These are phyloP conservation scores for Globicephala melas DNA, from an alignment of 2,113 vertebrate species.

Conservation along the genomic window DNA sequence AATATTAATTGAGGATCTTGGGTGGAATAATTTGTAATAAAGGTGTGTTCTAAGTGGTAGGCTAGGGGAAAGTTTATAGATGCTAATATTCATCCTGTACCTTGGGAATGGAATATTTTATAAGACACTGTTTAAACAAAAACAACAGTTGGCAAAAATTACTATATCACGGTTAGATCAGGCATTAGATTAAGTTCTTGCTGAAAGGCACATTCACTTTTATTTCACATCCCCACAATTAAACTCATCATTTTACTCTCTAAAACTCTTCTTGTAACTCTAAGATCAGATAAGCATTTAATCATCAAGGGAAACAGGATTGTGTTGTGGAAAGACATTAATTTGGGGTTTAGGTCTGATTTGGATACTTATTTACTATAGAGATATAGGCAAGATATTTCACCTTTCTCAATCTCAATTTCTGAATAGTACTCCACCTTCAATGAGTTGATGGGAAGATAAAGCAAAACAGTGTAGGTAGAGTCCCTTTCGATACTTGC, in stretches of 20 bases:
- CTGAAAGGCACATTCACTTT: constrained; percentile 36
- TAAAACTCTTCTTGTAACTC: constrained; percentile 5
- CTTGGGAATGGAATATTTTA: neutral
- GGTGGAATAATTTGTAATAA: neutral
- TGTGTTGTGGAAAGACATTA: neutral
- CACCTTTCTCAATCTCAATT: constrained; percentile 44
- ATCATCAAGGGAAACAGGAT: constrained; percentile 14
- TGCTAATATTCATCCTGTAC: neutral
- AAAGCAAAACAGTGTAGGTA: neutral
- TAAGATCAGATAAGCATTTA: constrained; percentile 59
- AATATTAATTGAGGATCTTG: neutral
- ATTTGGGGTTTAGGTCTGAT: neutral
- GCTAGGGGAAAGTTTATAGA: neutral
- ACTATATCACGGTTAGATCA: neutral
- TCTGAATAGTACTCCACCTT: neutral
- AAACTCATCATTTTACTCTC: constrained; percentile 33
- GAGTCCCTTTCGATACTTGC: neutral
- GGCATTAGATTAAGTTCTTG: constrained; percentile 40
- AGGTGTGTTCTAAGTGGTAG: neutral
- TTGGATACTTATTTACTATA: neutral
- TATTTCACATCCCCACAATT: constrained; percentile 53
- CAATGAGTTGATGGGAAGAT: constrained; percentile 2
- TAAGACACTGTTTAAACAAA: neutral
- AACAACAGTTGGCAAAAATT: neutral
- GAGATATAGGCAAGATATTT: neutral